phyloP scores from a whole-genome alignment of 1,140 invertebrate genomes.

The Dinoponera quadriceps region DNA sequence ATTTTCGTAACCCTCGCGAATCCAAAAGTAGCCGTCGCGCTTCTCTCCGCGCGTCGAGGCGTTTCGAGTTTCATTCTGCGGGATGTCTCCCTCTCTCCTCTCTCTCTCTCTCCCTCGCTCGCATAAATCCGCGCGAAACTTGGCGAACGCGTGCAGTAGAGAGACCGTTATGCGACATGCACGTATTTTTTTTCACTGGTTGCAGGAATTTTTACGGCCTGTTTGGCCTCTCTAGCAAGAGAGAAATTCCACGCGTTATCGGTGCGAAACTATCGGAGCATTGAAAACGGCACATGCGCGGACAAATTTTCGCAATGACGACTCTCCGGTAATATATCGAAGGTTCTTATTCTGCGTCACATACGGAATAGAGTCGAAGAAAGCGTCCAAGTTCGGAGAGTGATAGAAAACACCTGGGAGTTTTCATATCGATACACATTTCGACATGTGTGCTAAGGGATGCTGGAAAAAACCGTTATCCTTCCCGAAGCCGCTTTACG shows the following conservation, averaged over 20 bases:
- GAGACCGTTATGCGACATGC: neutral
- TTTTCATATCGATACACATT: too few relatives aligned
- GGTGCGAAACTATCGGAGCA: neutral
- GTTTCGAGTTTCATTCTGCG: conserved; percentile 35
- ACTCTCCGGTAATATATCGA: neutral
- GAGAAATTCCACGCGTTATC: neutral
- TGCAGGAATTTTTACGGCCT: neutral
- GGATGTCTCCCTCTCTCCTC: too few relatives aligned
- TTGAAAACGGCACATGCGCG: neutral
- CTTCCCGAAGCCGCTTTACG: too few relatives aligned
- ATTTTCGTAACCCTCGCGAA: conserved; percentile 47
- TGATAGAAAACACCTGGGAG: too few relatives aligned
- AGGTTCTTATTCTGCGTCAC: too few relatives aligned
- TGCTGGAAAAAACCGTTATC: too few relatives aligned
- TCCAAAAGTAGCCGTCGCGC: conserved; percentile 32
- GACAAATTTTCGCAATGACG: neutral
- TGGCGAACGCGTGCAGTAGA: neutral
- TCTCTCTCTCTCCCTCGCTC: too few relatives aligned
- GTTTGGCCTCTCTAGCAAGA: neutral
- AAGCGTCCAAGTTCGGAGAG: too few relatives aligned
- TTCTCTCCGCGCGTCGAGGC: neutral
- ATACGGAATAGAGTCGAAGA: too few relatives aligned
- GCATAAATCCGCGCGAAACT: neutral
- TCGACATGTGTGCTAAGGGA: too few relatives aligned
- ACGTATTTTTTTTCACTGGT: neutral